A percentile compares a stretch with the other conserved stretches of the same genome.
These are phyloP conservation scores for Berghia stephanieae DNA, from an alignment of 1,140 invertebrate genomes.

Conservation along the genomic window DNA sequence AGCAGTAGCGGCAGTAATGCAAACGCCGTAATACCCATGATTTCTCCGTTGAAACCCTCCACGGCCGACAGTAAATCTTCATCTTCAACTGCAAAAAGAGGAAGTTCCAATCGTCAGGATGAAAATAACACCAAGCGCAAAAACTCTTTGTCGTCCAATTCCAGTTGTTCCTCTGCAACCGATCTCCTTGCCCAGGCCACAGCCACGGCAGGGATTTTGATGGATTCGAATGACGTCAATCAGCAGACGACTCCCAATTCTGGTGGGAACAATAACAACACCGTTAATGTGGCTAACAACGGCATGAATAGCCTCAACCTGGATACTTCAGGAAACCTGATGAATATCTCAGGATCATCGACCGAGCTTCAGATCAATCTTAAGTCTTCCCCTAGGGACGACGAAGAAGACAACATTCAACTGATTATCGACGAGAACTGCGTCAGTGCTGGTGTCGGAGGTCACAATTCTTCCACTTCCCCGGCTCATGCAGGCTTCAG, in stretches of 20 bases:
- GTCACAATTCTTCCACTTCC: too few species aligned
- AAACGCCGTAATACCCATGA: too few species aligned
- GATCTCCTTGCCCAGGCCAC: constrained; percentile 31
- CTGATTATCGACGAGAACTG: constrained; percentile 33
- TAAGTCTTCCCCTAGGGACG: constrained; percentile 25
- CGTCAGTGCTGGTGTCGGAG: background rate
- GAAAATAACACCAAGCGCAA: too few species aligned
- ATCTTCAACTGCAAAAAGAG: too few species aligned
- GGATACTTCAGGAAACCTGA: background rate
- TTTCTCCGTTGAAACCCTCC: too few species aligned
- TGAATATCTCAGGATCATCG: constrained; percentile 25
- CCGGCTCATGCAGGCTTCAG: constrained; percentile 27
- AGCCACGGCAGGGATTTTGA: constrained; percentile 26
- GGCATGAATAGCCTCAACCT: background rate
- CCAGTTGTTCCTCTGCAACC: too few species aligned
- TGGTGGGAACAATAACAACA: background rate
- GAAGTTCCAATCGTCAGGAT: too few species aligned
- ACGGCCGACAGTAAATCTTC: too few species aligned
- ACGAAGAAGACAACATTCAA: constrained; percentile 31
- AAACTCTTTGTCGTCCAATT: too few species aligned
- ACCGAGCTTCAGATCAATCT: constrained; percentile 24
- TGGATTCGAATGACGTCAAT: constrained; percentile 20
- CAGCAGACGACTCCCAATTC: too few species aligned
- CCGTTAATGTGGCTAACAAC: background rate
- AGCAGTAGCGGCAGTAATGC: background rate